These are phyloP conservation scores for Arctocebus calabarensis DNA, from an alignment of 2,797 vertebrate species.

Conservation along the genomic window DNA sequence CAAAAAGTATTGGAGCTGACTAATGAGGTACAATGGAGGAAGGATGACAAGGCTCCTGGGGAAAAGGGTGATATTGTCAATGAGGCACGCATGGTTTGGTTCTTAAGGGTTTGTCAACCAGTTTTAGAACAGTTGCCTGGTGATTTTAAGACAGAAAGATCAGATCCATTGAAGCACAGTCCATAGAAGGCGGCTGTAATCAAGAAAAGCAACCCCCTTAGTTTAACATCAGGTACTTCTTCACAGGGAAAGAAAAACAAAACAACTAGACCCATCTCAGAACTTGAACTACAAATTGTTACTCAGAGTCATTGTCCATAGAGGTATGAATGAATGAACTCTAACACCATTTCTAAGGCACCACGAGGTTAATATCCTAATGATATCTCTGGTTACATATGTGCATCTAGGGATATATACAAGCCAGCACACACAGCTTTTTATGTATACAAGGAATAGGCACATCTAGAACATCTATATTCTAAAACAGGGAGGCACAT, in stretches of 20 bases:
- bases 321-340: not conserved
- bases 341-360: not conserved
- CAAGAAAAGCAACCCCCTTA: not conserved
- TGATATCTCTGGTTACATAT: not conserved
- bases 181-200: not conserved
- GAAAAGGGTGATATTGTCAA: not conserved
- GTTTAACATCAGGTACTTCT: not conserved
- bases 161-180: not conserved
- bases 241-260: not conserved
- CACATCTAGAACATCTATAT: not conserved
- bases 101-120: not conserved
- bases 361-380: not conserved
- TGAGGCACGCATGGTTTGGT: not conserved
- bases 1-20: constrained; percentile 54
- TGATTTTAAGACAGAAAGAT: constrained; percentile 45
- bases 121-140: not conserved
- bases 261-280: not conserved
- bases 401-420: not conserved
- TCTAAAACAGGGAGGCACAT: not conserved
- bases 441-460: not conserved
- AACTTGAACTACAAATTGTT: not conserved
- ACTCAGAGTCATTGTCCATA: not conserved
- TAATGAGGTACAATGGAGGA: constrained; percentile 39
- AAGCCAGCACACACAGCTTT: not conserved
- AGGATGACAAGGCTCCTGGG: constrained; percentile 57